These are phyloP conservation scores for Micropoecilia bifurca DNA, from an alignment of 2,797 vertebrate species.

Conservation along the genomic window DNA sequence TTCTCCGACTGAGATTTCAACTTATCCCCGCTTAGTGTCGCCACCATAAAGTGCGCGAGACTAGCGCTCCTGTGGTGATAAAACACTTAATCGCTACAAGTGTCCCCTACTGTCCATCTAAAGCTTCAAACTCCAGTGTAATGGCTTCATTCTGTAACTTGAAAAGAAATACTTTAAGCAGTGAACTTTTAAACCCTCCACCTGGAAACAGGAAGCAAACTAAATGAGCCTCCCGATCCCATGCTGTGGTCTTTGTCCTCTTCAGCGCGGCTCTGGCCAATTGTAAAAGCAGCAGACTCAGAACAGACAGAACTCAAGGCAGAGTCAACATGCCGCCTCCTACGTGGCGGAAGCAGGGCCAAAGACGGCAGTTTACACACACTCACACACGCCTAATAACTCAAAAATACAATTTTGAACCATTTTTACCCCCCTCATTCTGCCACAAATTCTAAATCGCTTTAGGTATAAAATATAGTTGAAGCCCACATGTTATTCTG, in stretches of 20 bases:
- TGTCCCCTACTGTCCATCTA: conserved; percentile 24
- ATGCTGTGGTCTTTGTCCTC: neutral
- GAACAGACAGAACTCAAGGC: conserved; percentile 39
- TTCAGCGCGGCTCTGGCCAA: neutral
- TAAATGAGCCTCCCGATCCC: neutral
- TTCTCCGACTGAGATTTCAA: conserved; percentile 27
- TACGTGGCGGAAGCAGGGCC: conserved; percentile 24
- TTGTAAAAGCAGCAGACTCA: conserved; percentile 33
- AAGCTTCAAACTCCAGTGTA: conserved; percentile 40
- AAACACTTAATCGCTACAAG: conserved; percentile 49
- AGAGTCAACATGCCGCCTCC: conserved; percentile 36
- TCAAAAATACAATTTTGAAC: conserved; percentile 7
- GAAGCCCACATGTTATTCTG: conserved; percentile 50
- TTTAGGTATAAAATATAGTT: conserved; percentile 14
- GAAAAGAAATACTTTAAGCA: neutral
- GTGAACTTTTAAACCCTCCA: neutral
- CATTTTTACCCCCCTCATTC: neutral
- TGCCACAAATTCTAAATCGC: conserved; percentile 15
- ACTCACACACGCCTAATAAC: conserved; percentile 1
- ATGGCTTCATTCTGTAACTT: conserved; percentile 19
- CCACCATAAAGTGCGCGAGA: conserved; percentile 43
- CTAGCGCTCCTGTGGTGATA: conserved; percentile 41
- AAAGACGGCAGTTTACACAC: conserved; percentile 9
- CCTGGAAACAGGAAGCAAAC: conserved; percentile 3
- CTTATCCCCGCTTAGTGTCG: conserved; percentile 19